phyloP scores from a whole-genome alignment of 1,140 invertebrate species.

The Hermetia illucens region DNA sequence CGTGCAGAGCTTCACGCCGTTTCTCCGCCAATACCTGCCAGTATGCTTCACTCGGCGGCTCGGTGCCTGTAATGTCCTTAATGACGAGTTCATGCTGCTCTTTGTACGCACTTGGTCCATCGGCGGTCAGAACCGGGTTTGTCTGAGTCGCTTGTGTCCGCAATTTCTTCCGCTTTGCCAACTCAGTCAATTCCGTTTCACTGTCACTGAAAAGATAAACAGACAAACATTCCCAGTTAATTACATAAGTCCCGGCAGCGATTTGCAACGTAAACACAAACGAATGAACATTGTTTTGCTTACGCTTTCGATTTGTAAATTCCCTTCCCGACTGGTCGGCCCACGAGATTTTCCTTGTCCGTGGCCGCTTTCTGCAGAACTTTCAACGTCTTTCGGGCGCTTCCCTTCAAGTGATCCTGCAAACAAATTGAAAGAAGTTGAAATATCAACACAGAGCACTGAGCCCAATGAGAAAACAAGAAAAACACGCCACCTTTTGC shows the following conservation, averaged over 20 bases:
- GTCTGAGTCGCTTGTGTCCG: constrained; percentile 18
- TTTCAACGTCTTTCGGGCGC: constrained; percentile 37
- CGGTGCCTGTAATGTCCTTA: constrained; percentile 42
- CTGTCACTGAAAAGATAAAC: neutral
- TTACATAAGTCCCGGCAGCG: neutral
- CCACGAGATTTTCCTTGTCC: constrained; percentile 46
- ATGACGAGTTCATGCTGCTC: no score
- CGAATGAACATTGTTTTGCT: neutral
- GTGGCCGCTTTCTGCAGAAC: constrained; percentile 38
- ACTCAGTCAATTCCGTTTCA: neutral
- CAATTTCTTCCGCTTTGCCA: constrained; percentile 16
- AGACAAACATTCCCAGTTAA: neutral
- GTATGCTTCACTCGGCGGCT: constrained; percentile 42
- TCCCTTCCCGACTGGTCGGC: constrained; percentile 14
- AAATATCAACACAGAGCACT: no score
- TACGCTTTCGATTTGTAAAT: neutral
- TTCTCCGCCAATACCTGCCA: constrained; percentile 48
- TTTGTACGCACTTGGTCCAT: constrained; percentile 15
- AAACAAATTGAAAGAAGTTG: no score
- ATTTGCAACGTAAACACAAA: neutral
- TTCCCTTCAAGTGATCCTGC: no score
- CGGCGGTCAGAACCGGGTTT: constrained; percentile 29
- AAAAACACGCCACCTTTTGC: no score
- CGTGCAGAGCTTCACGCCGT: constrained; percentile 38
- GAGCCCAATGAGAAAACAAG: no score